Conservation (phyloP, 2,113 vertebrate species). For the Chloebia gouldiae region DNA sequence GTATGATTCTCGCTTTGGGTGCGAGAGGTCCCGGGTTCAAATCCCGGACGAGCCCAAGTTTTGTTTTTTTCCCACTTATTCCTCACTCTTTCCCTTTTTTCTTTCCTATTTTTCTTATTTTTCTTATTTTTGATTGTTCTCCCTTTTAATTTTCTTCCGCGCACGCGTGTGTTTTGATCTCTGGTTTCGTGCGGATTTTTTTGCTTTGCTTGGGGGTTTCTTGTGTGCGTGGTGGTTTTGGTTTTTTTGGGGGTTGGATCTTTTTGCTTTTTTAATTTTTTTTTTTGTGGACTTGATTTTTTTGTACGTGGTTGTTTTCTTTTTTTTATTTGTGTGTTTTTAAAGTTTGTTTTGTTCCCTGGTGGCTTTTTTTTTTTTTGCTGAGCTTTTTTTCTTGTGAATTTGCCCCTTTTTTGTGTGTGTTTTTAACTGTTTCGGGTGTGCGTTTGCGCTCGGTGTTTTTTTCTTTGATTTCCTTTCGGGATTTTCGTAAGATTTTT, state of each 20-base stretch:
- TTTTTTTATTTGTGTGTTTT: too few relatives aligned
- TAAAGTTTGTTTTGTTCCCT: not conserved
- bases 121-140: too few relatives aligned
- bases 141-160: not conserved
- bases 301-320: too few relatives aligned
- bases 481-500: not conserved
- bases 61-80: fast-evolving
- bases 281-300: too few relatives aligned
- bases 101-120: too few relatives aligned
- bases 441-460: too few relatives aligned
- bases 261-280: not conserved
- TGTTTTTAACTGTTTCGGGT: not conserved
- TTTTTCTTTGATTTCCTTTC: not conserved
- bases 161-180: not conserved
- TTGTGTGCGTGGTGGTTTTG: too few relatives aligned
- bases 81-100: not conserved
- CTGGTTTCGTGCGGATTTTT: not conserved
- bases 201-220: not conserved
- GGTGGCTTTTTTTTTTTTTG: not conserved
- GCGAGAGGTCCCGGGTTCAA: slow-evolving; percentile 74
- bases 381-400: not conserved
- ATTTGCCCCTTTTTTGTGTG: not conserved
- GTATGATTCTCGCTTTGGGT: slow-evolving; percentile 76
- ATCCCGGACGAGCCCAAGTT: not conserved
- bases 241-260: not conserved